phyloP scores from a whole-genome alignment of 2,797 vertebrate genomes.

The Ctenosaura bakeri region DNA sequence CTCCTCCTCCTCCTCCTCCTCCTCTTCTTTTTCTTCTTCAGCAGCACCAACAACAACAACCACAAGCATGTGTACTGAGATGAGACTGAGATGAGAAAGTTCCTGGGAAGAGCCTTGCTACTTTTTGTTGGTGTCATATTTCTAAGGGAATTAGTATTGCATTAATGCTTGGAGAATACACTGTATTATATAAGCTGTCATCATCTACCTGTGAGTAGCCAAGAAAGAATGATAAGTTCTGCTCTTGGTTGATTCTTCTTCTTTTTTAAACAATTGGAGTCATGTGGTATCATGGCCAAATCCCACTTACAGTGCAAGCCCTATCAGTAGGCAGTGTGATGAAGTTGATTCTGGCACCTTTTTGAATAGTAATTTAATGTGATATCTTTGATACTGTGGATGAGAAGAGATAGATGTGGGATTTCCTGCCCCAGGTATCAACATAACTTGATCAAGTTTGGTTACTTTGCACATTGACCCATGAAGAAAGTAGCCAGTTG shows the following conservation, averaged over 20 bases:
- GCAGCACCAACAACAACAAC: background rate
- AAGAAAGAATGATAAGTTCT: slow-evolving; percentile 19
- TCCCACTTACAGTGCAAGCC: background rate
- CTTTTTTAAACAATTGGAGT: background rate
- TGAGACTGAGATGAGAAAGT: slow-evolving; percentile 14
- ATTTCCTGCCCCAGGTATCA: background rate
- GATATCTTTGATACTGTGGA: background rate
- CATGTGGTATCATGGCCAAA: background rate
- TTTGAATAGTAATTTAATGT: background rate
- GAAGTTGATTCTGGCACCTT: background rate
- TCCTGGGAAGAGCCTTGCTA: background rate
- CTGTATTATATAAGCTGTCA: background rate
- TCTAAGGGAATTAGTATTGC: slow-evolving; percentile 9
- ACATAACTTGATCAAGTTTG: background rate
- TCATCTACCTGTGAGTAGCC: background rate
- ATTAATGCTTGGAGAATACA: background rate
- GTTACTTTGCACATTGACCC: background rate
- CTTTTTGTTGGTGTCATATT: background rate
- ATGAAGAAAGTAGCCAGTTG: background rate
- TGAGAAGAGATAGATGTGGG: background rate
- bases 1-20: too few relatives aligned
- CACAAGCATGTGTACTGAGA: background rate
- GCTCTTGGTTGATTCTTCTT: background rate
- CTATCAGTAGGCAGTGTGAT: background rate
- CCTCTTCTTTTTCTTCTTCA: background rate